Percentiles rank a stretch among this genome's conserved stretches.
Evolutionary conservation across 2,797 vertebrate species (phyloP).

Genomic region (Spondyliosoma cantharus): DNA sequence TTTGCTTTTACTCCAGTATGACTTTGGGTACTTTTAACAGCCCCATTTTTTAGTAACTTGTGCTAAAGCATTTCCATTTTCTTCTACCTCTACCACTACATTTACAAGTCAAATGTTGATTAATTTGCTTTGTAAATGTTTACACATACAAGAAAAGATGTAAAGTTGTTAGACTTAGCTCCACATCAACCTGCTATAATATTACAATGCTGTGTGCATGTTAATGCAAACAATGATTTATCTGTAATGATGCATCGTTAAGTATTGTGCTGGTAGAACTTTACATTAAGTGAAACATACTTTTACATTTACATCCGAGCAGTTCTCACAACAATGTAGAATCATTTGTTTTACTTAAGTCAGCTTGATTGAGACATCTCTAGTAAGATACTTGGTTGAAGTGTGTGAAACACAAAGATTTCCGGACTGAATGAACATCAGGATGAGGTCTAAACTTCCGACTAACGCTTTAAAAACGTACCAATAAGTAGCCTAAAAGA

Average conservation of each 20-base stretch:
- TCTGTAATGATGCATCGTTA: background rate
- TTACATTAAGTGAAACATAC: background rate
- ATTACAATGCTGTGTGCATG: background rate
- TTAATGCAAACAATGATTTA: no score
- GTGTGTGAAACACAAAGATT: background rate
- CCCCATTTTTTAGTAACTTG: no score
- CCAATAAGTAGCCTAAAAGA: background rate
- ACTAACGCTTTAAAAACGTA: no score
- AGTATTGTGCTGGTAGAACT: background rate
- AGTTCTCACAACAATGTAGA: background rate
- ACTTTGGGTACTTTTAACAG: no score
- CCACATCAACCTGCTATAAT: no score
- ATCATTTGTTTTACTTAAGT: background rate
- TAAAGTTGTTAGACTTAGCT: background rate
- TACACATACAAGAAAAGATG: background rate
- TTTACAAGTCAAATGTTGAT: no score
- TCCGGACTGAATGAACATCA: background rate
- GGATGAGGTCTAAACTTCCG: background rate
- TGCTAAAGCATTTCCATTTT: no score
- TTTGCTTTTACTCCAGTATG: no score
- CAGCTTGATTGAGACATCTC: background rate
- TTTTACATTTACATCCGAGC: background rate
- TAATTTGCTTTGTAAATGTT: background rate
- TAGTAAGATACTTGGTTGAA: background rate
- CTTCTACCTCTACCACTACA: no score